These are phyloP conservation scores for Gambelia wislizenii DNA, from an alignment of 2,797 vertebrate genomes.

Conservation along the genomic window DNA sequence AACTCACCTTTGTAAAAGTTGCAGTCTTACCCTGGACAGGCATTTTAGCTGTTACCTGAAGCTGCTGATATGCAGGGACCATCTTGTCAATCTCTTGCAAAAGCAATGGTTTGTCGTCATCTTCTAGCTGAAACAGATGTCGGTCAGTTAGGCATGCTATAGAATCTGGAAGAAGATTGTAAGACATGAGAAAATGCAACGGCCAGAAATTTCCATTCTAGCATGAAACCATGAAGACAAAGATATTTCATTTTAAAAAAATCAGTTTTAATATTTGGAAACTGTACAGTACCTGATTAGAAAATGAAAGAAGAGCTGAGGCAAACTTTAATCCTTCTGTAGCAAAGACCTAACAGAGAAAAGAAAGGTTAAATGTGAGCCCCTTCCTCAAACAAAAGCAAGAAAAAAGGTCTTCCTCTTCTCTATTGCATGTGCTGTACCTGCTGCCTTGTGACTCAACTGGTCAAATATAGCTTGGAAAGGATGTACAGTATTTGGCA, in stretches of 20 bases:
- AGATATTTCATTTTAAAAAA: neutral
- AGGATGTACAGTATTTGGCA: neutral
- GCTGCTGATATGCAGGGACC: slow-evolving; percentile 88
- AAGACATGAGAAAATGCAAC: neutral
- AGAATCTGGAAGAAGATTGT: slow-evolving; percentile 17
- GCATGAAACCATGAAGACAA: neutral
- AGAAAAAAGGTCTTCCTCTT: neutral
- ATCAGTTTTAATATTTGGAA: neutral
- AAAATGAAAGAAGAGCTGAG: slow-evolving; percentile 87
- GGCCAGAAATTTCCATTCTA: neutral
- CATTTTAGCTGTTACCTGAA: slow-evolving; percentile 88
- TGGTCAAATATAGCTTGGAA: neutral
- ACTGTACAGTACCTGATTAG: slow-evolving; percentile 86
- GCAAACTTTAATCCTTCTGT: slow-evolving; percentile 92
- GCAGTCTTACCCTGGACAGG: slow-evolving; percentile 92
- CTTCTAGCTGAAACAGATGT: slow-evolving; percentile 83
- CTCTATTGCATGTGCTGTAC: neutral
- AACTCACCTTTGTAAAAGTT: slow-evolving; percentile 93
- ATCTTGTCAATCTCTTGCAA: slow-evolving; percentile 92
- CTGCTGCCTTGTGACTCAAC: neutral
- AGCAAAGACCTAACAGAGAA: slow-evolving; percentile 87
- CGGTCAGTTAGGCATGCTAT: slow-evolving; percentile 48
- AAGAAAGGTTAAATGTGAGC: slow-evolving; percentile 21
- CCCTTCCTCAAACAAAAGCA: neutral
- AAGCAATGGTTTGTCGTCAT: slow-evolving; percentile 88